Evolutionary conservation across 2,113 vertebrate species (phyloP), one percentile per base, ranked within the genome.

Genomic region (Charadrius vociferus): DNA sequence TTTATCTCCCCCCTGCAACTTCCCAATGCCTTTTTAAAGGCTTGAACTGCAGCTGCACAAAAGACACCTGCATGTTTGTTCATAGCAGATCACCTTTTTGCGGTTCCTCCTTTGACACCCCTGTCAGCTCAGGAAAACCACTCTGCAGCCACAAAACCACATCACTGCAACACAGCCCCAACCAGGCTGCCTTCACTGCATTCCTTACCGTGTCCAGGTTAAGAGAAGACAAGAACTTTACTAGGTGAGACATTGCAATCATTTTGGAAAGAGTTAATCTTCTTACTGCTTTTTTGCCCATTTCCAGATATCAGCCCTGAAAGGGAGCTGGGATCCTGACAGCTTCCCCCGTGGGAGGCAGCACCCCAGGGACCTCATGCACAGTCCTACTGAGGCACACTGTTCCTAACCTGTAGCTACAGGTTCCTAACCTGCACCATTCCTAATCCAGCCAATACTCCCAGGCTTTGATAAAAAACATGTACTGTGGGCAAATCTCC

Each of bases 1-100:
- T 65, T 83, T 55, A 34, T 36, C 47, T 47, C 63, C 17, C 15
- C 18, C 7, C 7, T 3, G 0, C 20, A 75, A 63, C 15, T 74
- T 84, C 39, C 47, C 56, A 79, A 34, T 65, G 41, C 19, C 62
- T 82, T 90, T 90, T 61, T 43, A 79, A 84, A 89, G 65, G 53
- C 45, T 67, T 95, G 65, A 89, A 81, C 68, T 67, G 55, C 47
- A 93, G 84, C 56, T 81, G 47, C 45, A 71, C 37, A 63, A 58
- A 66, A 74, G n/a, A 58, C 26, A 77, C 24, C 19, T 86, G 72
- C n/a, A 67, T 0, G 0, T 59, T 39, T 79, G 67, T 22, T 79
- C 75, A 74, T 58, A n/a, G 19, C 27, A 55, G 50, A 89, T 74
- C 39, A 75, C 19, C 30, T 36, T 88, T 82, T 73, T 62, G 36